phyloP scores from a whole-genome alignment of 2,888 invertebrate genomes.

The Hermaeophaga mercurialis region DNA sequence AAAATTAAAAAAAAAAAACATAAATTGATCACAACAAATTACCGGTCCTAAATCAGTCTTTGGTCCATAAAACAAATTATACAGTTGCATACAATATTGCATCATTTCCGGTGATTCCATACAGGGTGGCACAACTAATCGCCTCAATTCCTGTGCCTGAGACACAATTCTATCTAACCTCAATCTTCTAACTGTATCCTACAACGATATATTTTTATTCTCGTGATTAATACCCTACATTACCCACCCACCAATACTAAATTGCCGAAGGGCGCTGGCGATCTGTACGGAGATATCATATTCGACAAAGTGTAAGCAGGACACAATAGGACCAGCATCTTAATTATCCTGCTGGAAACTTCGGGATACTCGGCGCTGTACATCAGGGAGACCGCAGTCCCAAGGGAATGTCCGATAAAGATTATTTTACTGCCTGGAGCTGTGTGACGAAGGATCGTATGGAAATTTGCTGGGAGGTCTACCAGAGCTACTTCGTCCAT shows the following conservation, averaged over 20 bases:
- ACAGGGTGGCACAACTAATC: constrained; percentile 44
- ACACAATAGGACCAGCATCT: constrained; percentile 67
- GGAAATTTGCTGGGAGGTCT: constrained; percentile 51
- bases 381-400: constrained; percentile 74
- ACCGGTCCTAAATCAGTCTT: constrained; percentile 51
- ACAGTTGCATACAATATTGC: constrained; percentile 48
- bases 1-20: no score
- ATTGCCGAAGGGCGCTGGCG: constrained; percentile 65
- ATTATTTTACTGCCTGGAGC: constrained; percentile 57
- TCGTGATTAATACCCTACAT: no score
- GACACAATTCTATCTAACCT: constrained; percentile 45
- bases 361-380: constrained; percentile 71
- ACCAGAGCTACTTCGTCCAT: constrained; percentile 51
- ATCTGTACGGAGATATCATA: constrained; percentile 66
- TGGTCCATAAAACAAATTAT: constrained; percentile 52
- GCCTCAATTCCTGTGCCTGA: constrained; percentile 45
- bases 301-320: constrained; percentile 68
- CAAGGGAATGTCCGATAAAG: constrained; percentile 91
- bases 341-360: constrained; percentile 69
- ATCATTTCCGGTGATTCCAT: constrained; percentile 51
- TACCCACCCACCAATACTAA: constrained; percentile 46
- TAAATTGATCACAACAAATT: constrained; percentile 38
- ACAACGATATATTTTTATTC: no score
- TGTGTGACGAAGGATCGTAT: constrained; percentile 45
- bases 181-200: constrained; percentile 44